Percentiles rank a stretch among this genome's conserved stretches.
Conservation (phyloP, 2,113 vertebrate genomes). For the Chloroceryle aenea region DNA sequence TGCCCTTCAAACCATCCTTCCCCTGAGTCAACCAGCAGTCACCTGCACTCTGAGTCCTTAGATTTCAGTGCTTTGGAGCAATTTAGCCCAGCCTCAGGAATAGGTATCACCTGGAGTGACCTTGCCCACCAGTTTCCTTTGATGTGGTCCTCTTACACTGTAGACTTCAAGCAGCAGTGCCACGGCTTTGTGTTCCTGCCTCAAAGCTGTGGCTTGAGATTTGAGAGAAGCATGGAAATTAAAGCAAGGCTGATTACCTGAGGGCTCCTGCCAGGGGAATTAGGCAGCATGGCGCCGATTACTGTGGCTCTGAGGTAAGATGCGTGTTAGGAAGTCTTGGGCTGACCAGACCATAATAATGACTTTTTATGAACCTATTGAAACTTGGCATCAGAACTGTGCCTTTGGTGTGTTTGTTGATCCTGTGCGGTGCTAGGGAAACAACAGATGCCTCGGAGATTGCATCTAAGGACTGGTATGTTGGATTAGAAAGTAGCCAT, state of each 20-base stretch:
- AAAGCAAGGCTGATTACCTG: not conserved
- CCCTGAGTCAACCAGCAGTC: not conserved
- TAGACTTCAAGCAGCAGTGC: not conserved
- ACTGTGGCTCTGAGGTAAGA: not conserved
- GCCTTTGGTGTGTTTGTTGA: not conserved
- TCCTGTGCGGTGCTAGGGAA: not conserved
- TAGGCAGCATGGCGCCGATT: fast-evolving
- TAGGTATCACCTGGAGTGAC: not conserved
- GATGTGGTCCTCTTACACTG: fast-evolving
- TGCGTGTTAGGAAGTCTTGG: fast-evolving
- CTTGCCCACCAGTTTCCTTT: not conserved
- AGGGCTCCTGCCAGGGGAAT: fast-evolving
- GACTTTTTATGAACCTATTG: not conserved
- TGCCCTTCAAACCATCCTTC: not conserved
- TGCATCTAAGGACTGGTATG: not conserved
- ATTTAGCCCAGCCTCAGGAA: not conserved
- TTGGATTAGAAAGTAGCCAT: not conserved
- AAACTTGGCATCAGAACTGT: not conserved
- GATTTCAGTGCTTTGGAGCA: not conserved
- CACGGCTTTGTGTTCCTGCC: not conserved
- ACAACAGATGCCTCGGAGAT: not conserved
- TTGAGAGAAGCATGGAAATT: not conserved
- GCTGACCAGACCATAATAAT: not conserved
- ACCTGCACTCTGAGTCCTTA: not conserved
- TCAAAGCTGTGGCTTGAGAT: not conserved